phyloP scores from a whole-genome alignment of 2,113 vertebrate genomes.

The Meriones unguiculatus region DNA sequence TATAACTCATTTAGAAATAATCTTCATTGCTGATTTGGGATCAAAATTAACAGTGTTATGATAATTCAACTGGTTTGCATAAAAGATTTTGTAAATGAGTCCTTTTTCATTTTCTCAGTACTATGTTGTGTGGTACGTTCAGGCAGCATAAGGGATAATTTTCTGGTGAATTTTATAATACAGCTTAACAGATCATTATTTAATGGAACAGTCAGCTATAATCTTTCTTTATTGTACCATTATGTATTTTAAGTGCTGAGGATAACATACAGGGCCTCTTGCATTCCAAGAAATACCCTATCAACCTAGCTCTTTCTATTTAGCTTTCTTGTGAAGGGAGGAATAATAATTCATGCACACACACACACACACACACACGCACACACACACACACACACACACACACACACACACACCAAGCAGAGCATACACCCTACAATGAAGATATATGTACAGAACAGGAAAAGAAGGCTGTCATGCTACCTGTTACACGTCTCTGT shows the following conservation, averaged over 20 bases:
- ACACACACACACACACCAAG: neutral
- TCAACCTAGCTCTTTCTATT: neutral
- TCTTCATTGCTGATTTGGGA: neutral
- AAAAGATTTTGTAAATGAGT: neutral
- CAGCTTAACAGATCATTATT: constrained; percentile 22
- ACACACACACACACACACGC: fast-evolving
- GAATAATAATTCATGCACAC: neutral
- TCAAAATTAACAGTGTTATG: neutral
- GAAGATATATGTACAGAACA: neutral
- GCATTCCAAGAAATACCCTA: no score
- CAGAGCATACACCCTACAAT: neutral
- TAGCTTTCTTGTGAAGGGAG: neutral
- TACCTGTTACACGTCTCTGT: neutral
- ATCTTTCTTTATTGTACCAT: neutral
- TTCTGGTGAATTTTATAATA: neutral
- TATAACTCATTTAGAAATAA: neutral
- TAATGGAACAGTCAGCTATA: neutral
- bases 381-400: fast-evolving
- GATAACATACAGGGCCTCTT: neutral
- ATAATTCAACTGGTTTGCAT: neutral
- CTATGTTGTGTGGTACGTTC: neutral
- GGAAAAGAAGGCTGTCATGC: neutral
- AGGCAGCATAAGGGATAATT: neutral
- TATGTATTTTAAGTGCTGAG: neutral
- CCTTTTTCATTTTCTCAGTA: neutral